phyloP scores from a whole-genome alignment of 2,797 vertebrate species.

The Bovichtus variegatus region DNA sequence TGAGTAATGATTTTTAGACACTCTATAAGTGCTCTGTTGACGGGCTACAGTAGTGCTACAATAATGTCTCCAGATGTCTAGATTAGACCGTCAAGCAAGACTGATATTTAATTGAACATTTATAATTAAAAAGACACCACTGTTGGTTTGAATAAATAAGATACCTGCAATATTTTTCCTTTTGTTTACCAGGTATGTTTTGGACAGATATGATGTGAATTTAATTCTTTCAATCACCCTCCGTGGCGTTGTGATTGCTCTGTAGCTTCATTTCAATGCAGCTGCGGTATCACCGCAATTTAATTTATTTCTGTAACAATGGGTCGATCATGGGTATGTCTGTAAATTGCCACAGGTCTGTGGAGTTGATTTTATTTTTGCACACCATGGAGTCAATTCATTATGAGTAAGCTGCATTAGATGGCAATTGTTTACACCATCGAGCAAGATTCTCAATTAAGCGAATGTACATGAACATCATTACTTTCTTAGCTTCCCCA shows the following conservation, averaged over 20 bases:
- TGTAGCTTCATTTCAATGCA: constrained; percentile 64
- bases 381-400: constrained; percentile 59
- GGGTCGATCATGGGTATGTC: constrained; percentile 65
- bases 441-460: constrained; percentile 72
- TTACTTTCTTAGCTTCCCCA: constrained; percentile 60
- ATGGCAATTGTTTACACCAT: constrained; percentile 65
- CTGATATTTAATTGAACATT: constrained; percentile 40
- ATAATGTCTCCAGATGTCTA: constrained; percentile 53
- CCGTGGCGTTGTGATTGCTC: constrained; percentile 33
- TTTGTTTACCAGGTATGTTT: constrained; percentile 55
- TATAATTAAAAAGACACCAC: constrained; percentile 39
- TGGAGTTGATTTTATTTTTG: constrained; percentile 60
- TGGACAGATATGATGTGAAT: constrained; percentile 42
- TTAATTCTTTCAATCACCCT: constrained; percentile 44
- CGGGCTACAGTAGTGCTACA: constrained; percentile 32
- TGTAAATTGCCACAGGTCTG: constrained; percentile 65
- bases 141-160: constrained; percentile 40
- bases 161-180: constrained; percentile 17
- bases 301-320: constrained; percentile 73
- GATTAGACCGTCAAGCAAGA: constrained; percentile 49
- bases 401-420: constrained; percentile 56
- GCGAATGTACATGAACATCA: constrained; percentile 57
- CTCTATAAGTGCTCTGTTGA: constrained; percentile 45
- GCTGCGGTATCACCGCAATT: constrained; percentile 53
- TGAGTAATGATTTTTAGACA: constrained; percentile 59